Base-by-base conservation (phyloP, 2,888 invertebrate species). In the Exocentrus adspersus region DNA sequence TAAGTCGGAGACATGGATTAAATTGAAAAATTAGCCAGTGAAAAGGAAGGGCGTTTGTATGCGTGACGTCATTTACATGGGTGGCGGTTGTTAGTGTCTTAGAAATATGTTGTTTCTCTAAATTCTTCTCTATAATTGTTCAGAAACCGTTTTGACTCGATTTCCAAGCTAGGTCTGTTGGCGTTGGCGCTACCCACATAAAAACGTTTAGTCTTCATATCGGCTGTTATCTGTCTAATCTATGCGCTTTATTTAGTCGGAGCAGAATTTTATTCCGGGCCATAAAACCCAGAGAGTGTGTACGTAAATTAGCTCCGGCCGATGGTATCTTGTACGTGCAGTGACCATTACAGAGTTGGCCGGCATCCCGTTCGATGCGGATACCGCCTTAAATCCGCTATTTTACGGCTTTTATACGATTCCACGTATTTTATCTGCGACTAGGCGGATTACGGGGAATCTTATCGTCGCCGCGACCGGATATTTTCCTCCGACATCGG, bases 371-470 rank as follows among this genome's bases (percentile, higher is more conserved):
- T 24, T 7, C 54, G 21, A 19, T 54, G 24, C 24, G 42, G 37
- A 53, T 53, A 53, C 20, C 54, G 30, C 43, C 54, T 54, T 54
- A 54, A 54, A 54, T 54, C 54, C 54, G 42, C 54, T 54, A 54
- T 28, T 54, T 54, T 54, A 54, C 54, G 24, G 30, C 54, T 43
- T 54, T 54, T 54, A 54, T 43, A 24, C 43, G 43, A 17, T 54
- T 54, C 43, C 17, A 20, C 54, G 28, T 54, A 54, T 54, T 43
- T 54, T 54, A 54, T 54, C 42, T 43, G 21, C 12, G n/a, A 16
- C 17, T 28, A 21, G 17, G 17, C 43, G 28, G 30, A 54, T 28
- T 54, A 7, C 17, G 20, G 24, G 10, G 42, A 54, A 54, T 54
- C 43, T 54, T 43, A 54, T 54, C 54, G 42, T 24, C n/a, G n/a